Percentiles rank a stretch among this genome's conserved stretches.
These are phyloP conservation scores for Gallinago jamesoni DNA, from an alignment of 2,113 vertebrate genomes.

Conservation along the genomic window DNA sequence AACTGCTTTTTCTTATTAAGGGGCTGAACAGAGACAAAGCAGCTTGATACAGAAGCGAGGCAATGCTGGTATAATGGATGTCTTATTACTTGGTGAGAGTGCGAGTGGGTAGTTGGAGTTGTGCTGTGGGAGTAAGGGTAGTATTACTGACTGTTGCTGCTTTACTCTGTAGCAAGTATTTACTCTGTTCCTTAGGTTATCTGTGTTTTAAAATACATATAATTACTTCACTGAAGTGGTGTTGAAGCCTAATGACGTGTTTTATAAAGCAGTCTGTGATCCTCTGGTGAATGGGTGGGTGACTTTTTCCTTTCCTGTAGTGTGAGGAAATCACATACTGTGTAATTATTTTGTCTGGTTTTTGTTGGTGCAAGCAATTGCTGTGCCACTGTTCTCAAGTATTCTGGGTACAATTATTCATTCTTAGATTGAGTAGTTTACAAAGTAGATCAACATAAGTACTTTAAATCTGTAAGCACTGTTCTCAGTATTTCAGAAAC, in stretches of 20 bases:
- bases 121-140: not conserved
- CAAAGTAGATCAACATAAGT: not conserved
- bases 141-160: not conserved
- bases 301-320: not conserved
- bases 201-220: not conserved
- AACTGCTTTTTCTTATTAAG: not conserved
- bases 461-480: not conserved
- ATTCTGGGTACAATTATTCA: accelerated
- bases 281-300: not conserved
- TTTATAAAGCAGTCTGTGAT: not conserved
- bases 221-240: not conserved
- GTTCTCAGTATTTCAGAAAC: not conserved
- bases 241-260: not conserved
- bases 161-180: not conserved
- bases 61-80: not conserved
- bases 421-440: not conserved
- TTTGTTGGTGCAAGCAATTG: not conserved
- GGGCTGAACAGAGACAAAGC: not conserved
- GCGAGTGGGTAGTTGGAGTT: not conserved
- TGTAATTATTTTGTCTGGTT: not conserved
- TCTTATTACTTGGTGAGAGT: not conserved
- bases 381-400: not conserved
- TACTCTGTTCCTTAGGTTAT: not conserved
- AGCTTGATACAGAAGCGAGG: not conserved
- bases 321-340: not conserved